Evolutionary conservation across 2,888 invertebrate species (phyloP), one percentile per base, ranked within the genome.

Genomic region (Folsomia manolachei): DNA sequence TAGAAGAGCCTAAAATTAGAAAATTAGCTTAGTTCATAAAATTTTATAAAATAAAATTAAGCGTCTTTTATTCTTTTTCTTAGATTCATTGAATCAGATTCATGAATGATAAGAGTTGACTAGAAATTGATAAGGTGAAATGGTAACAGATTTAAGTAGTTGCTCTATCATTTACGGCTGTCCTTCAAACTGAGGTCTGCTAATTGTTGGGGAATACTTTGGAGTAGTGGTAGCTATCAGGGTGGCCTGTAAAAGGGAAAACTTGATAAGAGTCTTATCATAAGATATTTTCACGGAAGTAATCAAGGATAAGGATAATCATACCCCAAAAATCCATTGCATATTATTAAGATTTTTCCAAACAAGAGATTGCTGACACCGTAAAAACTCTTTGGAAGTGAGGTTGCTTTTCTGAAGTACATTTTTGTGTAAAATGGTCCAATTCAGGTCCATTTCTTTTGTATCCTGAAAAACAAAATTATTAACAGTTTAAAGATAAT

Each of bases 181-280:
- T n/a, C 78, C 78, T 70, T 76, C 76, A 67, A 78, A 78, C n/a
- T 70, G 64, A 11, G 78, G 78, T 51, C 76, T 63, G 1, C 0
- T 21, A 2, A 39, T 23, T 0, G 1, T 27, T 2, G 76, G 76
- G n/a, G 19, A 62, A 27, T 70, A 76, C 2, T 72, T 74, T 2
- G 65, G 27, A 0, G 75, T 63, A 11, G 60, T 72, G n/a, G n/a
- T n/a, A 24, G 69, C 64, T 9, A 71, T 63, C 1, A 78, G 60
- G 14, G 73, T 21, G 1, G 78, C 78, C 76, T 78, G 66, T 11
- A 72, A 70, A 23, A 14, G 56, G n/a, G n/a, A 56, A 56, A 7
- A 19, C 18, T n/a, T n/a, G n/a, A n/a, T n/a, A n/a, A n/a, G 19
- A 53, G 27, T 39, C 1, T 69, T 61, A 69, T 25, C n/a, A 11